Evolutionary conservation across 2,797 vertebrate species (phyloP).

Genomic region (Melanotaenia parkinsoni): DNA sequence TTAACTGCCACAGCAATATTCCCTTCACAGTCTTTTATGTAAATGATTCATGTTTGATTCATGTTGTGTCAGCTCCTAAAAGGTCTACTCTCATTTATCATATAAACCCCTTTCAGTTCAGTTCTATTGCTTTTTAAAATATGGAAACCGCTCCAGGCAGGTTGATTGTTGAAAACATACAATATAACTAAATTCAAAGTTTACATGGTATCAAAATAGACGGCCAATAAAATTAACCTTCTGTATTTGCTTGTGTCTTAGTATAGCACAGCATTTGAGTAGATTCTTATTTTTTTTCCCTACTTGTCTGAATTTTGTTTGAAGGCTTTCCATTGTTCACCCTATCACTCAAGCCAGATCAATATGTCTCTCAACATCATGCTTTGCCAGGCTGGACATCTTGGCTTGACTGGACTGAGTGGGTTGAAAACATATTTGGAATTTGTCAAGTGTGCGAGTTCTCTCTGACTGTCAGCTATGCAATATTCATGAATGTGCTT

Average conservation of each 20-base stretch:
- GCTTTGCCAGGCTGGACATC: background rate
- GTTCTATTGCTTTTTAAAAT: constrained; percentile 7
- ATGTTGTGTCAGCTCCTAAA: background rate
- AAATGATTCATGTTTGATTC: constrained; percentile 33
- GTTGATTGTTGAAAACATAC: background rate
- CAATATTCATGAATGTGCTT: constrained; percentile 15
- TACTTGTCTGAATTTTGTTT: background rate
- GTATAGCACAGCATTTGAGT: no score
- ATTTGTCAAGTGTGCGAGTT: background rate
- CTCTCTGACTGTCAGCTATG: background rate
- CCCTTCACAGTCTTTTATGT: constrained; percentile 24
- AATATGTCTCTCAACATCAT: background rate
- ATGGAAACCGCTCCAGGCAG: constrained; percentile 4
- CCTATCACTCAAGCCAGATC: background rate
- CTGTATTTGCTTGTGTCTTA: background rate
- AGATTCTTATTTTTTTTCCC: no score
- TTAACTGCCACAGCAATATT: constrained; percentile 27
- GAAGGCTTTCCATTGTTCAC: background rate
- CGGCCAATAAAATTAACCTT: background rate
- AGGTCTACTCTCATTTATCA: constrained; percentile 40
- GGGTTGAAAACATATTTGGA: background rate
- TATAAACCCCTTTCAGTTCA: constrained; percentile 9
- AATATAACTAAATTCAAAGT: constrained; percentile 11
- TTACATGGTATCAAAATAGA: constrained; percentile 16
- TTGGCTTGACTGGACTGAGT: background rate